Evolutionary conservation across 2,797 vertebrate genomes (phyloP).

Genomic region (Mormyrus hasselquistii): DNA sequence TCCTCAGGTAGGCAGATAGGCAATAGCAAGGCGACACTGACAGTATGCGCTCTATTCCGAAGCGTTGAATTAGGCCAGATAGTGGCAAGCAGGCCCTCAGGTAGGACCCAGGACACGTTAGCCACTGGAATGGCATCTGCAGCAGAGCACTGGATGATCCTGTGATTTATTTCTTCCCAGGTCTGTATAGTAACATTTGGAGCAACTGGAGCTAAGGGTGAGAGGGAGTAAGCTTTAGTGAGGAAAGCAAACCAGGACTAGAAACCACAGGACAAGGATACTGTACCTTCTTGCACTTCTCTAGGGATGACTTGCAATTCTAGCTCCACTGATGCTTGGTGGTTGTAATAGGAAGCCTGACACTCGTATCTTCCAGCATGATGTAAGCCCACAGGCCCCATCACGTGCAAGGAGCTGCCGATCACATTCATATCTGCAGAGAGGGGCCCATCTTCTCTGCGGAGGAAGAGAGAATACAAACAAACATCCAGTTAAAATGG

Average conservation of each 20-base stretch:
- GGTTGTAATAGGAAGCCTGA: constrained; percentile 46
- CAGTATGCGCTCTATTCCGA: constrained; percentile 54
- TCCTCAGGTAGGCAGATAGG: constrained; percentile 48
- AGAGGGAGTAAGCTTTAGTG: not conserved
- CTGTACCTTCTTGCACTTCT: constrained; percentile 39
- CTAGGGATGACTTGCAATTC: constrained; percentile 47
- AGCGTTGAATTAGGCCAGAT: constrained; percentile 48
- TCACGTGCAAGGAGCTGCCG: constrained; percentile 39
- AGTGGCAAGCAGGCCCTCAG: constrained; percentile 47
- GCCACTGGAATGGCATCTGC: constrained; percentile 52
- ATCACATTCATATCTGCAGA: constrained; percentile 43
- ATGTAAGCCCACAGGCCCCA: constrained; percentile 35
- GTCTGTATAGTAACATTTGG: constrained; percentile 48
- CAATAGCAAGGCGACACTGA: constrained; percentile 53
- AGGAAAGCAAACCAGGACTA: not conserved
- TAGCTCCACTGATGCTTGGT: constrained; percentile 40
- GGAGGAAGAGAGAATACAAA: constrained; percentile 4
- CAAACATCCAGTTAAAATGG: not conserved
- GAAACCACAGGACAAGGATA: not conserved
- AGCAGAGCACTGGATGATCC: constrained; percentile 55
- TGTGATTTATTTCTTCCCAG: constrained; percentile 35
- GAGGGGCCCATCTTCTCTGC: constrained; percentile 44
- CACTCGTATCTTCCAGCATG: constrained; percentile 56
- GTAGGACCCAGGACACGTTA: constrained; percentile 58
- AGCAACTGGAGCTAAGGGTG: constrained; percentile 36